phyloP scores from a whole-genome alignment of 2,113 vertebrate genomes.

The Psammodynastes pulverulentus region DNA sequence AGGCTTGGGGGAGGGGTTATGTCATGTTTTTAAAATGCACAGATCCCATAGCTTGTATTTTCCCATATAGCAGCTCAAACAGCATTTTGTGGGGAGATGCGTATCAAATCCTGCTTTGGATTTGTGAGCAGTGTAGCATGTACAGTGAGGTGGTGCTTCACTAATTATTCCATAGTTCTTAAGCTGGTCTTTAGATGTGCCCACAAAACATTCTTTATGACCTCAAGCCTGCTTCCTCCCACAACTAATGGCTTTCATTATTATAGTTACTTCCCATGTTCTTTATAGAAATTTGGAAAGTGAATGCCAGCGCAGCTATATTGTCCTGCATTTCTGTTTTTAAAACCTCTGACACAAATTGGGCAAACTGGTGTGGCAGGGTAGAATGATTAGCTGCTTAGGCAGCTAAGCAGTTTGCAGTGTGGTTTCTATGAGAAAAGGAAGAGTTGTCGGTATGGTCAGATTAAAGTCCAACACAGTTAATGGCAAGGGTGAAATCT shows the following conservation, averaged over 20 bases:
- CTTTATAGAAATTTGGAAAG: background rate
- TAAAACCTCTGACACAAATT: background rate
- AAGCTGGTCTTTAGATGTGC: background rate
- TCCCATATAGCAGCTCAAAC: background rate
- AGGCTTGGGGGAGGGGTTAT: background rate
- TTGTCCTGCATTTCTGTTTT: background rate
- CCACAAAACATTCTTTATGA: background rate
- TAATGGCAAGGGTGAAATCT: background rate
- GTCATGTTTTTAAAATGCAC: background rate
- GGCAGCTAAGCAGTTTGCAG: background rate
- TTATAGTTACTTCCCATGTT: background rate
- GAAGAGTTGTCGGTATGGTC: background rate
- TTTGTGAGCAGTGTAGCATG: background rate
- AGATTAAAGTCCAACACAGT: background rate
- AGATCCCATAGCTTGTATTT: background rate
- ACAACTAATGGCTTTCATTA: background rate
- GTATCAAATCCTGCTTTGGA: background rate
- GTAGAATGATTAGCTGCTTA: background rate
- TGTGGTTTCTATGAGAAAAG: background rate
- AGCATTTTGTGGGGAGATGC: background rate
- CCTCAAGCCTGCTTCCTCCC: background rate
- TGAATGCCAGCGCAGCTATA: background rate
- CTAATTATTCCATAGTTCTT: background rate
- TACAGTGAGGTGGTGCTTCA: background rate
- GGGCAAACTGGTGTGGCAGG: background rate